Evolutionary conservation across 2,888 invertebrate genomes (phyloP).

Genomic region (Drosophila conformis): DNA sequence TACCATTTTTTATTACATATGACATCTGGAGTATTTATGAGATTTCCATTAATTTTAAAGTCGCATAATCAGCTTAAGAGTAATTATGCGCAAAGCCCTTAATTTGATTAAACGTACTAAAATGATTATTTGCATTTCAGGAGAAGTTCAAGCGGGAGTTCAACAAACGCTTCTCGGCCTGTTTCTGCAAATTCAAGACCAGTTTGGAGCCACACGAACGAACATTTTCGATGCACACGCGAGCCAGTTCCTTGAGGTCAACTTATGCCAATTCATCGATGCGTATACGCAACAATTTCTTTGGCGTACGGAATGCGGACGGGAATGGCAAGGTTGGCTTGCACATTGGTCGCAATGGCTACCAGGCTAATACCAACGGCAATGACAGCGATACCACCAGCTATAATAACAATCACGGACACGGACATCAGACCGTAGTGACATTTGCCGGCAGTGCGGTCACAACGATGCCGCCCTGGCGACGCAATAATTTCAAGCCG

Average conservation of each 20-base stretch:
- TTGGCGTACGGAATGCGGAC: slow-evolving; percentile 41
- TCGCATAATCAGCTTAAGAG: neutral
- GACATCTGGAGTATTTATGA: neutral
- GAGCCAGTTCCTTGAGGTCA: slow-evolving; percentile 84
- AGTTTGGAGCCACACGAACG: slow-evolving; percentile 81
- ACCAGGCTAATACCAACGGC: slow-evolving; percentile 33
- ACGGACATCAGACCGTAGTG: slow-evolving; percentile 62
- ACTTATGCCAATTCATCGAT: slow-evolving; percentile 82
- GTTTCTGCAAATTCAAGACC: slow-evolving; percentile 84
- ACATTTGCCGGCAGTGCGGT: slow-evolving; percentile 59
- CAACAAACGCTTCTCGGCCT: slow-evolving; percentile 89
- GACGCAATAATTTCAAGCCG: slow-evolving; percentile 81
- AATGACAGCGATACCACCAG: slow-evolving; percentile 30
- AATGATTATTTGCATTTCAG: slow-evolving; percentile 84
- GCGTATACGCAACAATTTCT: slow-evolving; percentile 80
- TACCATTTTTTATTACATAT: neutral
- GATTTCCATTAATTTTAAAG: neutral
- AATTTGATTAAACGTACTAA: neutral
- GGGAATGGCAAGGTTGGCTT: slow-evolving; percentile 45
- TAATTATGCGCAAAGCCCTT: neutral
- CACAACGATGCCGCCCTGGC: slow-evolving; percentile 69
- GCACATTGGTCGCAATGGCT: slow-evolving; percentile 38
- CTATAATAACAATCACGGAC: slow-evolving; percentile 52
- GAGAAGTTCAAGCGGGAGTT: slow-evolving; percentile 93
- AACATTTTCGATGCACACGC: slow-evolving; percentile 83